These are phyloP conservation scores for Harlomillsia oculata DNA, from an alignment of 1,140 invertebrate species.

Conservation along the genomic window DNA sequence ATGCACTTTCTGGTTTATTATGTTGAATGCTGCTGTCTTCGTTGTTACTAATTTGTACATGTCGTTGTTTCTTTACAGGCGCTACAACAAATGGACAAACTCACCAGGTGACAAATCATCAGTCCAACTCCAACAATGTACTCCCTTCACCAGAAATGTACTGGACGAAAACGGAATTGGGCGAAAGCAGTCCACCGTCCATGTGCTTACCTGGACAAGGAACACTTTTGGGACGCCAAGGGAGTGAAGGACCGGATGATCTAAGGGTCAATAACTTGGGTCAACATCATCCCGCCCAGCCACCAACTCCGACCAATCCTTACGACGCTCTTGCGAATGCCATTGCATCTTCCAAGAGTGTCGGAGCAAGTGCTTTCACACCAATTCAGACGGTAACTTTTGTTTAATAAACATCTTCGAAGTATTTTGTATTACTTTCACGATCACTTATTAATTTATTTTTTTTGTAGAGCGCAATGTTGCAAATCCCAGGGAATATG, in stretches of 20 bases:
- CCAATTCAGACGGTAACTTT: slow-evolving; percentile 61
- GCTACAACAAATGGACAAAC: slow-evolving; percentile 28
- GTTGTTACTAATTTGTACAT: no score
- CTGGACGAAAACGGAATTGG: slow-evolving; percentile 35
- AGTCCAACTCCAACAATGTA: slow-evolving; percentile 22
- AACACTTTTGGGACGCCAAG: slow-evolving; percentile 25
- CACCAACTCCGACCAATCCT: slow-evolving; percentile 41
- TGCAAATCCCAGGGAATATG: slow-evolving; percentile 35
- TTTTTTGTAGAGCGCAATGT: slow-evolving; percentile 30
- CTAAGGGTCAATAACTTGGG: slow-evolving; percentile 36
- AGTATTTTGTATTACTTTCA: no score
- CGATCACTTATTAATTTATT: no score
- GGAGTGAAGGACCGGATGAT: slow-evolving; percentile 38
- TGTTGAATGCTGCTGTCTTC: no score
- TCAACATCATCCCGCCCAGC: slow-evolving; percentile 41
- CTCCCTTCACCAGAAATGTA: slow-evolving; percentile 31
- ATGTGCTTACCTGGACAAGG: slow-evolving; percentile 28
- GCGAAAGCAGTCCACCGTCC: slow-evolving; percentile 33
- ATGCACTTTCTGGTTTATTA: no score
- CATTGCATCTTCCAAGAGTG: slow-evolving; percentile 39
- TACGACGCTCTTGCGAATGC: slow-evolving; percentile 38
- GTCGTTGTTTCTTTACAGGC: slow-evolving; percentile 6
- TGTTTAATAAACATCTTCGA: no score
- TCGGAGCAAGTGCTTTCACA: slow-evolving; percentile 72
- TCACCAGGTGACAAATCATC: slow-evolving; percentile 32